Base-by-base conservation (phyloP, 2,888 invertebrate species). In the Poecilus cupreus region DNA sequence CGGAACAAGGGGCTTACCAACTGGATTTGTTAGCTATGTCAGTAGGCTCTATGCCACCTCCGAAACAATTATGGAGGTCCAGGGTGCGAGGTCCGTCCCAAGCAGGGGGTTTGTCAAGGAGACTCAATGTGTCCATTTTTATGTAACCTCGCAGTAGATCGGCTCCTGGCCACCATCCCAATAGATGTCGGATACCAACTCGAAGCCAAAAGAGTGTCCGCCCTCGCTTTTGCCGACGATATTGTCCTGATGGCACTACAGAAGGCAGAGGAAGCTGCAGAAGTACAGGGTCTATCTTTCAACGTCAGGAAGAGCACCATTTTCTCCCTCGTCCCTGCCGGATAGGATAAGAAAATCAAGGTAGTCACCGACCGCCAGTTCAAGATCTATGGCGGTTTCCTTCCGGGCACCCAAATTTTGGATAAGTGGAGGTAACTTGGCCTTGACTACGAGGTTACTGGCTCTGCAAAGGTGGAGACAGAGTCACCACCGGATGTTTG, bases 201-300 rank as follows among this genome's bases (percentile, higher is more conserved):
- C 10, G 16, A 2, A n/a, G 2, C 4, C 0, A 8, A 10, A 0
- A 43, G 32, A 0, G 70, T 87, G 26, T 85, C 85, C 3, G 84
- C 85, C 5, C 75, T 87, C 11, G 86, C 86, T 5, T 88, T 85
- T 80, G 88, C 87, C 0, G 88, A 88, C 18, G 87, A 88, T 82
- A 70, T 86, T 1, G 81, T 86, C 64, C 83, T 88, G 10, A 49
- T 87, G n/a, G n/a, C n/a, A n/a, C n/a, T n/a, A n/a, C n/a, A n/a
- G n/a, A n/a, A n/a, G n/a, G n/a, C n/a, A n/a, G n/a, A n/a, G n/a
- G n/a, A n/a, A n/a, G n/a, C n/a, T n/a, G n/a, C n/a, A n/a, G n/a
- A n/a, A n/a, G n/a, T n/a, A n/a, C n/a, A n/a, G n/a, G n/a, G n/a
- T n/a, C n/a, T n/a, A n/a, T n/a, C n/a, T n/a, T n/a, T n/a, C n/a